Base-by-base conservation (phyloP, 1,140 invertebrate genomes). In the Diachasma alloeum region DNA sequence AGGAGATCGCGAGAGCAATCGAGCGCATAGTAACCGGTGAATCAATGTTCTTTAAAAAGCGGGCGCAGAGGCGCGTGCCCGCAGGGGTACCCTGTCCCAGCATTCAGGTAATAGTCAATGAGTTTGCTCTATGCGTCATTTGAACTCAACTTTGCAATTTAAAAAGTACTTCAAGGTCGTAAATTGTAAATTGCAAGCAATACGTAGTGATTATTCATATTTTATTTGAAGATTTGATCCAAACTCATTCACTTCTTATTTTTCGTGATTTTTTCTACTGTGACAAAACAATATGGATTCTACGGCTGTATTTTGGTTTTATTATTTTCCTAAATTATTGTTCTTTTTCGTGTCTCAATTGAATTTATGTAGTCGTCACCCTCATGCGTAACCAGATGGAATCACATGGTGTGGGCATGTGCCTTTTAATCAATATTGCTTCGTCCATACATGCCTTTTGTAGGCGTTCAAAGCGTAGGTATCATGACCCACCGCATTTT, bases 31-130 rank as follows among this genome's bases (percentile, higher is more conserved):
- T 59, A 71, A 72, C 75, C 70, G 66, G 72, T 68, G 39, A 76
- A 75, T 53, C 31, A 59, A 63, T 59, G 26, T 63, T 22, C 56
- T 63, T 53, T 63, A 59, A 74, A 36, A 77, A 77, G 87, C 89
- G 75, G 85, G 84, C 81, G 90, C 81, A 90, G 90, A 87, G 87
- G 89, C 82, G 87, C 91, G 87, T 91, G 91, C 92, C 91, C 93
- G 93, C 94, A 95, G 95, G 92, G 95, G 95, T 96, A 96, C 95
- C 96, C 95, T 96, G 96, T 97, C 96, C 96, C 96, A 97, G 96
- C 96, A 97, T 97, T 96, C 96, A 97, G 96, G 96, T 95, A 94
- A 93, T 87, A 79, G 81, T 85, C 86, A 83, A 85, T 81, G 83
- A 88, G 85, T 86, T 87, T 84, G 86, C 84, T 86, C 85, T 77